phyloP scores from a whole-genome alignment of 2,797 vertebrate species.

The Crypturellus tataupa region DNA sequence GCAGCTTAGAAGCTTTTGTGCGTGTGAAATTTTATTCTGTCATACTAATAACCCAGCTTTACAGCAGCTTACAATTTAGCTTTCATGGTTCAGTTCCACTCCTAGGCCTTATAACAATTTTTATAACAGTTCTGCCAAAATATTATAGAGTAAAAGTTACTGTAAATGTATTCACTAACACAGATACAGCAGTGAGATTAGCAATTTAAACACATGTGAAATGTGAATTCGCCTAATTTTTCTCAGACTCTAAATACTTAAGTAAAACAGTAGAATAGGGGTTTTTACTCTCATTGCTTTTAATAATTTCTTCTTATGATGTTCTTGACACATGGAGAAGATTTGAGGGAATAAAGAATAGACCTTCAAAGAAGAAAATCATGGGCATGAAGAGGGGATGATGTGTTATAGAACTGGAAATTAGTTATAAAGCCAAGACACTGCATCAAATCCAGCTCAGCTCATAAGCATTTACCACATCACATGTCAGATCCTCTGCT shows the following conservation, averaged over 20 bases:
- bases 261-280: slow-evolving; percentile 33
- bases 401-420: slow-evolving; percentile 14
- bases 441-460: background rate
- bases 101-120: slow-evolving; percentile 60
- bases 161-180: slow-evolving; percentile 61
- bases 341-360: slow-evolving; percentile 55
- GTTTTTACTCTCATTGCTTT: slow-evolving; percentile 33
- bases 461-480: slow-evolving; percentile 13
- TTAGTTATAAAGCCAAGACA: background rate
- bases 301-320: slow-evolving; percentile 47
- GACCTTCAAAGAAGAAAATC: slow-evolving; percentile 34
- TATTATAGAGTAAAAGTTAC: slow-evolving; percentile 39
- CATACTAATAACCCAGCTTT: slow-evolving; percentile 65
- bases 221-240: slow-evolving; percentile 62
- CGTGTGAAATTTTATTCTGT: slow-evolving; percentile 66
- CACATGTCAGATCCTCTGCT: background rate
- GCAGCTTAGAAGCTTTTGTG: slow-evolving; percentile 19
- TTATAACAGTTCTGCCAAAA: slow-evolving; percentile 72
- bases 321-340: slow-evolving; percentile 35
- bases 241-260: slow-evolving; percentile 42
- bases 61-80: slow-evolving; percentile 57
- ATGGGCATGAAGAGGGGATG: slow-evolving; percentile 18
- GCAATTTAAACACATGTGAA: slow-evolving; percentile 66
- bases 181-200: slow-evolving; percentile 47
- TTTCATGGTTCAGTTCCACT: slow-evolving; percentile 73